Evolutionary conservation across 2,797 vertebrate genomes (phyloP).

Genomic region (Selene dorsalis): DNA sequence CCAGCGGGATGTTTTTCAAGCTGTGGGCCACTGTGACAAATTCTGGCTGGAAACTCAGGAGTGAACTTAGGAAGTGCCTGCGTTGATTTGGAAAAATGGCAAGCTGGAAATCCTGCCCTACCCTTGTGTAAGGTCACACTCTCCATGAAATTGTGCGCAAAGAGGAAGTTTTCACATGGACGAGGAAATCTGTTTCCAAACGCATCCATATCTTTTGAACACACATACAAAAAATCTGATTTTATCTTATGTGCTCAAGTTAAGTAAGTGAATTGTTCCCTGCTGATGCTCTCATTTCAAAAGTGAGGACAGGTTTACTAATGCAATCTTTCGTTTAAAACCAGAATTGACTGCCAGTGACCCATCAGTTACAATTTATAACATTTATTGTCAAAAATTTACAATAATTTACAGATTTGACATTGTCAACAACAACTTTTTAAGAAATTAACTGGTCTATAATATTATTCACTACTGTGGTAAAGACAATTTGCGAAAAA

Average conservation of each 20-base stretch:
- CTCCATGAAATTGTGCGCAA: conserved; percentile 33
- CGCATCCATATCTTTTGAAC: conserved; percentile 21
- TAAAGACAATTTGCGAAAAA: conserved; percentile 27
- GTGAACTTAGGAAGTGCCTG: conserved; percentile 63
- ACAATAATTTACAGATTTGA: conserved; percentile 58
- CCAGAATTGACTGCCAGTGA: neutral
- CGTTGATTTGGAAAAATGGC: conserved; percentile 68
- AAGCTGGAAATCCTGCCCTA: conserved; percentile 78
- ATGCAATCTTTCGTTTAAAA: neutral
- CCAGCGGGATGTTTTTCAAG: conserved; percentile 58
- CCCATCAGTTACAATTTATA: conserved; percentile 27
- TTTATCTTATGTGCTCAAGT: neutral
- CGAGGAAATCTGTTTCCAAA: conserved; percentile 64
- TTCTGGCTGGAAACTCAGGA: conserved; percentile 68
- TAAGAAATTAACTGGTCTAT: neutral
- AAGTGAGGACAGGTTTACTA: neutral
- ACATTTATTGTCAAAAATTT: conserved; percentile 66
- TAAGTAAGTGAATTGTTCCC: neutral
- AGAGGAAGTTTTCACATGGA: conserved; percentile 63
- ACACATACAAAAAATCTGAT: neutral
- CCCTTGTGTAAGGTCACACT: conserved; percentile 61
- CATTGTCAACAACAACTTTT: conserved; percentile 40
- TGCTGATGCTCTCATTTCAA: neutral
- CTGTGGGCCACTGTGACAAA: conserved; percentile 49
- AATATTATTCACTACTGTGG: neutral